Base-by-base conservation (phyloP, 1,140 invertebrate species). In the Hestina assimilis region DNA sequence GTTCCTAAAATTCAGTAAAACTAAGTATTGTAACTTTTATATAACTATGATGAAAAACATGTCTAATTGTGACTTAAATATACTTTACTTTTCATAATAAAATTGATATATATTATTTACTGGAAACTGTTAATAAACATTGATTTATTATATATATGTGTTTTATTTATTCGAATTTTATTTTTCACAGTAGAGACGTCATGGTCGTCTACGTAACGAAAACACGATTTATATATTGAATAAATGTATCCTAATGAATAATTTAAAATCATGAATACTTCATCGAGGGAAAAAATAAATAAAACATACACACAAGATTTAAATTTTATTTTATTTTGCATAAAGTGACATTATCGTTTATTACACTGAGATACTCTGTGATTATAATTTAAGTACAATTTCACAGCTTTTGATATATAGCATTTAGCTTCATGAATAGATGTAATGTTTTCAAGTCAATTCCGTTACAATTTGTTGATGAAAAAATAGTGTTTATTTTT, bases 351-450 rank as follows among this genome's bases (percentile, higher is more conserved):
- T 75, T 72, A 78, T 72, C 63, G 73, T 78, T n/a, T 72, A 79
- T 73, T 81, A 81, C 71, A 83, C 70, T 85, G 76, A 85, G 80
- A 81, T 83, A 83, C 73, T 83, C 75, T 72, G 74, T 79, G 73
- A 79, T 75, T 71, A 76, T 62, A 77, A 73, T 73, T 84, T 86
- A 86, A 86, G 83, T 86, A 86, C 83, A 82, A 63, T 75, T 83
- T 82, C 80, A 86, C 83, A 86, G 79, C 83, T 80, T 80, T 63
- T 57, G 62, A 75, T 75, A 78, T 78, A 82, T 76, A 77, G 69
- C 72, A 55, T 75, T 55, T 55, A 31, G 46, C 29, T 69, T 71
- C 64, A 69, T 54, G 43, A 59, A 64, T 50, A 62, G 63, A 57
- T 65, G 57, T 60, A 63, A 52, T 69, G 28, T 56, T 45, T 38